Base-by-base conservation (phyloP, 1,140 invertebrate genomes). In the Diplogasteroides magnus region DNA sequence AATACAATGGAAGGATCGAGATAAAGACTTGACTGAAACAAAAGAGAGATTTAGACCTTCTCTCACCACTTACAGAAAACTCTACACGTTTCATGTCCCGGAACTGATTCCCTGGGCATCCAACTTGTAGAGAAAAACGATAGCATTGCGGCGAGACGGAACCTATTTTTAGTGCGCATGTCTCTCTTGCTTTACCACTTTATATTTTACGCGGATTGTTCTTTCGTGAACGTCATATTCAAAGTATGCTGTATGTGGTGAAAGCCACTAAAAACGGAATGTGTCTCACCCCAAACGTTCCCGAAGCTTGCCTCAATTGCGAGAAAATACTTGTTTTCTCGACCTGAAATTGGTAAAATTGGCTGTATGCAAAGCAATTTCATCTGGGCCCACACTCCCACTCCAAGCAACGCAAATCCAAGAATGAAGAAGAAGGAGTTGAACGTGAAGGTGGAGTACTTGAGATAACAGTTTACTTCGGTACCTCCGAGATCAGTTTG, bases 371-470 rank as follows among this genome's bases (percentile, higher is more conserved):
- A 11, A 11, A 19, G 19, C 19, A 19, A 19, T 48, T 19, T 48
- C 6, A 48, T 19, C 37, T 48, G 37, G 19, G 6, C 6, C 6
- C 19, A 48, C 6, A 19, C 37, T 11, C 37, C 37, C 37, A 48
- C 32, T 19, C 37, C 64, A 15, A 80, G 19, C 6, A 74, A 27
- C 2, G 68, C 28, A 48, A 77, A 77, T 26, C 77, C 77, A 31
- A 82, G 89, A 85, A 94, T 91, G 92, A 93, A 97, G 87, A 97
- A 95, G 77, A 96, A 86, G 73, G 97, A 93, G 87, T 97, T 97
- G 85, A 94, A 94, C 83, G 91, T 90, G 86, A 97, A 97, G 78
- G 96, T 94, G 83, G 95, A 88, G 86, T 96, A 97, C 86, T 97
- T 97, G 61, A 96, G 87, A 85, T 93, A 95, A 86, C 92, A 94